Conservation (phyloP, 2,888 invertebrate species). For the Lochmaea crataegi region DNA sequence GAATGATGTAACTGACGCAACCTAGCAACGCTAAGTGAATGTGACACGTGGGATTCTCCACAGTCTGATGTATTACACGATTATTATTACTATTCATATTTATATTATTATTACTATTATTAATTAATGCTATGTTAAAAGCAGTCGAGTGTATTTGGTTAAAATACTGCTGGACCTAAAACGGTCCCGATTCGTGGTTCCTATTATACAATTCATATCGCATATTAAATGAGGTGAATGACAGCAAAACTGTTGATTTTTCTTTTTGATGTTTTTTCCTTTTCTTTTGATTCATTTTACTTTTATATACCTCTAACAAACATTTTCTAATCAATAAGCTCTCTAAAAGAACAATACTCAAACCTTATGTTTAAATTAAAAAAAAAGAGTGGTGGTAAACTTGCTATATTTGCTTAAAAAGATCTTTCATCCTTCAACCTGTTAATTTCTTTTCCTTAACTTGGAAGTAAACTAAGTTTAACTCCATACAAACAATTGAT, state of each 20-base stretch:
- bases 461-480: too few species aligned
- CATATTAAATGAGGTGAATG: constrained; percentile 56
- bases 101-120: constrained; percentile 63
- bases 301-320: constrained; percentile 51
- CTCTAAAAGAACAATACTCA: constrained; percentile 45
- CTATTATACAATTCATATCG: constrained; percentile 66
- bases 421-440: neutral
- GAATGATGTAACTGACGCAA: constrained; percentile 44
- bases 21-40: constrained; percentile 65
- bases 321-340: constrained; percentile 39
- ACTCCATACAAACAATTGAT: too few species aligned
- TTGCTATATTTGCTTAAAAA: neutral
- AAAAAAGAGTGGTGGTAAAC: neutral
- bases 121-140: constrained; percentile 62
- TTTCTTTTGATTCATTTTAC: constrained; percentile 48
- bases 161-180: constrained; percentile 57
- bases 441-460: neutral
- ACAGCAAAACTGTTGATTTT: constrained; percentile 45
- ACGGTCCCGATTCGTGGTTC: constrained; percentile 51
- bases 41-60: constrained; percentile 63
- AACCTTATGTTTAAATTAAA: neutral
- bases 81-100: constrained; percentile 68
- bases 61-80: constrained; percentile 66
- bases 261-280: constrained; percentile 45
- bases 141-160: constrained; percentile 63